Evolutionary conservation across 92 coral and sea anemone species (phyloP).

Genomic region (Heliopora coerulea): DNA sequence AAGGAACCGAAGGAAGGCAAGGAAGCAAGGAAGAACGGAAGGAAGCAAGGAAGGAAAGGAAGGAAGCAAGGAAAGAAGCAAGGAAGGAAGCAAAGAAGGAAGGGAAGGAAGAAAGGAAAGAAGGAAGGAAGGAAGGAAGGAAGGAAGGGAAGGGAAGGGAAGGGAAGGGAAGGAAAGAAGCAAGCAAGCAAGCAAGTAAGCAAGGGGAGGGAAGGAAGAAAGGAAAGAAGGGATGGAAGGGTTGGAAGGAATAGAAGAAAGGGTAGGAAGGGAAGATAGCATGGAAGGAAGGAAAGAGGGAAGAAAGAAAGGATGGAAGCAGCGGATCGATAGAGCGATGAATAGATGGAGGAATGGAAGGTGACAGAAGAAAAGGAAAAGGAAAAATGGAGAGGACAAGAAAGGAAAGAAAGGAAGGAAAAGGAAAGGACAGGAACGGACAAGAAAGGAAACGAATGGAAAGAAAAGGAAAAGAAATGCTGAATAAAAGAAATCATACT

Average conservation of each 20-base stretch:
- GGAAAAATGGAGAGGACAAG: neutral
- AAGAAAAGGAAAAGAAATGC: neutral
- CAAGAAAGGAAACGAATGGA: neutral
- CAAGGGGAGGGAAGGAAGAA: neutral
- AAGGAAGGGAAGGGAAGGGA: neutral
- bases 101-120: neutral
- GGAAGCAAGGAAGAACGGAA: neutral
- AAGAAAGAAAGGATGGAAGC: neutral
- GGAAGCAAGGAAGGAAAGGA: neutral
- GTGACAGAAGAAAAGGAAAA: neutral
- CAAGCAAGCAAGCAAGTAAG: neutral
- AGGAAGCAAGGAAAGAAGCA: neutral
- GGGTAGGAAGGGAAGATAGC: neutral
- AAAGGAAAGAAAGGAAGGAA: neutral
- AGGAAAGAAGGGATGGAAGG: neutral
- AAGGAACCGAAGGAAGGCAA: neutral
- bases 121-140: neutral
- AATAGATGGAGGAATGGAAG: neutral
- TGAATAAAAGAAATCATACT: constrained; percentile 2
- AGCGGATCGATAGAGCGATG: neutral
- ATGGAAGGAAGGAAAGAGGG: neutral
- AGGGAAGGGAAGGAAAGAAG: neutral
- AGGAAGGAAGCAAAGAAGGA: constrained; percentile 2
- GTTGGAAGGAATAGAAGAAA: neutral
- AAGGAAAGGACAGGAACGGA: neutral